Evolutionary conservation across 2,888 invertebrate genomes (phyloP), one percentile per base, ranked within the genome.

Genomic region (Rhamnusium bicolor): DNA sequence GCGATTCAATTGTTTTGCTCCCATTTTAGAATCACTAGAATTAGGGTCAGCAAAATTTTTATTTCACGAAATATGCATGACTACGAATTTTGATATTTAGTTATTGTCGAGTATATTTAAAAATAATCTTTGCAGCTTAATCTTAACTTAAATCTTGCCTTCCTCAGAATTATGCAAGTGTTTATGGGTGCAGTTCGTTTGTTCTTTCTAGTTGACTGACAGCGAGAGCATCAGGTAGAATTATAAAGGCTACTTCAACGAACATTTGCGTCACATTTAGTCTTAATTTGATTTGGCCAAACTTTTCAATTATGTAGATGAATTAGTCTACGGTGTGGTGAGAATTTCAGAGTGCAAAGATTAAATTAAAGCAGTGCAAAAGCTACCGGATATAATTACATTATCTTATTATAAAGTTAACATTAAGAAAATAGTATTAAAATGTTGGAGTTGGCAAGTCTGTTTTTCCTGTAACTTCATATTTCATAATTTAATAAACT

Each of bases 241-340:
- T 24, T 16, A 53, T 65, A 53, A 32, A 51, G 65, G 65, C 32
- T 18, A 53, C 65, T 53, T 53, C 65, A 18, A 49, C 51, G 49
- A 24, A 53, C 65, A 51, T 53, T 65, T 29, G 53, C 53, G 51
- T 69, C 58, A 58, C 46, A 69, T 69, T 69, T 51, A 69, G 49
- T 29, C 60, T 19, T 60, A 69, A 69, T 69, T 69, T 24, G 69
- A 18, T 27, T 29, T 60, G 32, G 19, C 60, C 69, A 60, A 60
- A 60, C 69, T 69, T 69, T 69, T 69, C 69, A 69, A 69, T 69
- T 69, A 69, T 24, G 69, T 47, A 69, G 69, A 60, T 60, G 69
- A 69, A 60, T 69, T 69, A 69, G 53, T 51, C 47, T 16, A 2
- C 63, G 40, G 49, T 46, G 18, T 14, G 8, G 24, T 8, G 54